Base-by-base conservation (phyloP, 2,113 vertebrate species). In the Dasyprocta punctata region DNA sequence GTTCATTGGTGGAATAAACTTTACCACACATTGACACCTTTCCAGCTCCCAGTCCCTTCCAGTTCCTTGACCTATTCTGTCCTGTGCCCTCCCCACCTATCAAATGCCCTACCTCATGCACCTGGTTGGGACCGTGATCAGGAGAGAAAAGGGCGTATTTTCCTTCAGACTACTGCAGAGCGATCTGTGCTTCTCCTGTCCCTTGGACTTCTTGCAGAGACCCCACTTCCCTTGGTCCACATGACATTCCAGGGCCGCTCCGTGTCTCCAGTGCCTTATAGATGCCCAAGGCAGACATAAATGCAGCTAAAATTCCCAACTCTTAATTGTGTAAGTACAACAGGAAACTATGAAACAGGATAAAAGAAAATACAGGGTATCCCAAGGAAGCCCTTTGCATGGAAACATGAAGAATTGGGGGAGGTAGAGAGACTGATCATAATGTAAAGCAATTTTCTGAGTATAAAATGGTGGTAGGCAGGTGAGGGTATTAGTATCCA, bases 161-260 rank as follows among this genome's bases (percentile, higher is more conserved):
- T 1, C 24, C 33, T 44, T 60, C 41, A 1, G 0, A 12, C 38
- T 16, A 52, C 44, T 33, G 0, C 3, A 26, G 0, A 9, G 38
- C 14, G 5, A 20, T 20, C 14, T 17, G 3, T 77, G 24, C 30
- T 54, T 49, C 9, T 90, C 30, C 30, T 13, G 67, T 20, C 41
- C 84, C 52, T 20, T 20, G 8, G 13, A 36, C 26, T 38, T 89
- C 38, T 47, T 5, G 10, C 22, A 41, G 49, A 67, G 63, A 4
- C 22, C 14, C 12, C n/a, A 1, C 36, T 19, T 52, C 41, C 26
- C 19, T 67, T 3, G 41, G 38, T 22, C 84, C 24, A 5, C 9
- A 0, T 41, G 56, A 36, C 13, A 69, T 78, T 41, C 26, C 30
- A 60, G 12, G 17, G 1, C 30, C 9, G 10, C n/a, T 67, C 73